A percentile compares a stretch with the other conserved stretches of the same genome.
Evolutionary conservation across 1,140 invertebrate genomes (phyloP).

Genomic region (Pseudachorutes palmiensis): DNA sequence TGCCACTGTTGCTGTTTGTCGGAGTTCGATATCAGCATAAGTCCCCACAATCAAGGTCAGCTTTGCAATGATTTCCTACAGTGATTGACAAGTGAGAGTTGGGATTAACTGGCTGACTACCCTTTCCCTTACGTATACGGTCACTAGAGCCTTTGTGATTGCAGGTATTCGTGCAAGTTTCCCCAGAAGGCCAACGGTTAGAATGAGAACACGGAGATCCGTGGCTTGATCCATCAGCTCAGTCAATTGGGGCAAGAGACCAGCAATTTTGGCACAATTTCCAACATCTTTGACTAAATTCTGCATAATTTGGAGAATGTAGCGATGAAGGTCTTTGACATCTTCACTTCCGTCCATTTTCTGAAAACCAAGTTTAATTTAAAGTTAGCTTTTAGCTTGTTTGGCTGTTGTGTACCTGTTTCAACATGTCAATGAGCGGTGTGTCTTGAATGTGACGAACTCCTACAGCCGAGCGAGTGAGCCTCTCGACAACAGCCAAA

Average conservation of each 20-base stretch:
- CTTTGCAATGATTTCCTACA: conserved; percentile 18
- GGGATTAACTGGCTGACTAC: conserved; percentile 20
- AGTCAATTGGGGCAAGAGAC: neutral
- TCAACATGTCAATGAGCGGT: conserved; percentile 18
- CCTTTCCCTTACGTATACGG: no score
- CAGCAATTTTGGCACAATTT: conserved; percentile 13
- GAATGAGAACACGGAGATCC: conserved; percentile 14
- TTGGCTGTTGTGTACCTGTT: conserved; percentile 11
- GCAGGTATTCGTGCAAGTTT: conserved; percentile 11
- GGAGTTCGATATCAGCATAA: conserved; percentile 19
- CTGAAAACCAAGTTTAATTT: neutral
- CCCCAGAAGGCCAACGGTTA: conserved; percentile 17
- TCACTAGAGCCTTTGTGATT: conserved; percentile 5
- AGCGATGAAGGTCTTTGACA: conserved; percentile 24
- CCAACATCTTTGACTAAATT: conserved; percentile 15
- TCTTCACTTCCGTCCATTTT: conserved; percentile 18
- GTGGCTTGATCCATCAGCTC: conserved; percentile 13
- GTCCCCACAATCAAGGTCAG: conserved; percentile 17
- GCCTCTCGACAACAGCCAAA: conserved; percentile 19
- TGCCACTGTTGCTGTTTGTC: conserved; percentile 16
- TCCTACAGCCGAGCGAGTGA: conserved; percentile 3
- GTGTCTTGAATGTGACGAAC: conserved; percentile 18
- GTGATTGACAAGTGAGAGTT: neutral
- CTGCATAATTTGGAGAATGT: conserved; percentile 11
- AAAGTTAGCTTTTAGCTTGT: neutral